Evolutionary conservation across 2,113 vertebrate genomes (phyloP).

Genomic region (Canis aureus): DNA sequence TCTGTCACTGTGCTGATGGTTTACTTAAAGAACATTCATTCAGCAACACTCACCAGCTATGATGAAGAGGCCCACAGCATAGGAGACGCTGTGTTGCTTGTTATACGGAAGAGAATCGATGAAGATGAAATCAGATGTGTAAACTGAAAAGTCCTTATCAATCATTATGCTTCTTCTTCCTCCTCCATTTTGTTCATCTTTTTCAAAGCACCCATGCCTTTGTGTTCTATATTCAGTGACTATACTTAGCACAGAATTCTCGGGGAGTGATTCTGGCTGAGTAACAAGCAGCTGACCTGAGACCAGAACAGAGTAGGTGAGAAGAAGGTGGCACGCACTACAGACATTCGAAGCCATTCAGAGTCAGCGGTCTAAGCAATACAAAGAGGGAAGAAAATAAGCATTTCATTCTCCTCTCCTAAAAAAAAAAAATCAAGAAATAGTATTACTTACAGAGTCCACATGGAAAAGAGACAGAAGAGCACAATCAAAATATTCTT

Average conservation of each 20-base stretch:
- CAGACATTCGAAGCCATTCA: neutral
- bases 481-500: slow-evolving; percentile 3
- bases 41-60: neutral
- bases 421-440: neutral
- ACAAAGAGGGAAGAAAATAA: neutral
- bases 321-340: neutral
- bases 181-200: slow-evolving; percentile 29
- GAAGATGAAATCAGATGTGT: neutral
- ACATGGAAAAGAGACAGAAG: neutral
- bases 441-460: neutral
- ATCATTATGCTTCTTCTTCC: neutral
- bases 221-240: slow-evolving; percentile 52
- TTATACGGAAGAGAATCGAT: neutral
- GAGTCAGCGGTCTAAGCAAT: neutral
- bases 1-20: neutral
- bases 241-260: slow-evolving; percentile 55
- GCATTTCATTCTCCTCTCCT: neutral
- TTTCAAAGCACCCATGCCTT: neutral
- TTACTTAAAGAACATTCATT: neutral
- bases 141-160: neutral
- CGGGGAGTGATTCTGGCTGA: slow-evolving; percentile 49
- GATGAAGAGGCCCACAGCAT: neutral
- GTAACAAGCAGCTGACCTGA: slow-evolving; percentile 64
- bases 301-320: slow-evolving; percentile 36
- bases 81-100: neutral